These are phyloP conservation scores for Anthophora plumipes DNA, from an alignment of 2,888 invertebrate species.

Conservation along the genomic window DNA sequence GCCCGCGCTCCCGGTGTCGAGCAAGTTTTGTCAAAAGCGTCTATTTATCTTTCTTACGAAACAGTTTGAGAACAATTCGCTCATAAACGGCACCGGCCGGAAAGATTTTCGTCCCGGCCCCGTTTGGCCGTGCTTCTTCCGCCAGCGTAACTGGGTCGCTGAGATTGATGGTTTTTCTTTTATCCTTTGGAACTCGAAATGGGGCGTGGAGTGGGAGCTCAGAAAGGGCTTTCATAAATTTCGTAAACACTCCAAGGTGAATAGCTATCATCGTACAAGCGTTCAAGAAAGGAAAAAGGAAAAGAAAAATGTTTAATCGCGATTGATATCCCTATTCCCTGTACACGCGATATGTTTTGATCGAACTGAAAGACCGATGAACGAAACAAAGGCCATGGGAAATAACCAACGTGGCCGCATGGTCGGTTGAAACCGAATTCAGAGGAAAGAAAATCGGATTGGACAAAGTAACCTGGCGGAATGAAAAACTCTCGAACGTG, in stretches of 20 bases:
- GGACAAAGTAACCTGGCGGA: constrained; percentile 39
- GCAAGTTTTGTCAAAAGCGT: constrained; percentile 69
- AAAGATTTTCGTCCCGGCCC: constrained; percentile 55
- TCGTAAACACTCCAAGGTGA: constrained; percentile 64
- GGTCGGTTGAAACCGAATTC: neutral
- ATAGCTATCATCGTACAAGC: constrained; percentile 16
- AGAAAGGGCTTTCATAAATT: constrained; percentile 66
- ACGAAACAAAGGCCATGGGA: neutral
- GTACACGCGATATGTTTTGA: no score
- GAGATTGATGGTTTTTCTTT: constrained; percentile 72
- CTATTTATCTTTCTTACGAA: constrained; percentile 75
- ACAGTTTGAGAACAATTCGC: constrained; percentile 73
- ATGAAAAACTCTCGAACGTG: constrained; percentile 46
- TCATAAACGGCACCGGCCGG: constrained; percentile 70
- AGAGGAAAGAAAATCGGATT: constrained; percentile 37
- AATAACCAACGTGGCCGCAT: neutral
- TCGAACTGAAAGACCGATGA: neutral
- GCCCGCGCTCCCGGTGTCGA: constrained; percentile 42
- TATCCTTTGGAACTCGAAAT: constrained; percentile 59
- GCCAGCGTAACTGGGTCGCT: constrained; percentile 61
- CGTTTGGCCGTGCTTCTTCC: constrained; percentile 25
- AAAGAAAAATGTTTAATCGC: no score
- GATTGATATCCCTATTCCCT: no score
- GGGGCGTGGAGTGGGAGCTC: constrained; percentile 30
- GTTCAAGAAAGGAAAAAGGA: neutral